phyloP scores from a whole-genome alignment of 2,113 vertebrate genomes.

The Actenoides hombroni region DNA sequence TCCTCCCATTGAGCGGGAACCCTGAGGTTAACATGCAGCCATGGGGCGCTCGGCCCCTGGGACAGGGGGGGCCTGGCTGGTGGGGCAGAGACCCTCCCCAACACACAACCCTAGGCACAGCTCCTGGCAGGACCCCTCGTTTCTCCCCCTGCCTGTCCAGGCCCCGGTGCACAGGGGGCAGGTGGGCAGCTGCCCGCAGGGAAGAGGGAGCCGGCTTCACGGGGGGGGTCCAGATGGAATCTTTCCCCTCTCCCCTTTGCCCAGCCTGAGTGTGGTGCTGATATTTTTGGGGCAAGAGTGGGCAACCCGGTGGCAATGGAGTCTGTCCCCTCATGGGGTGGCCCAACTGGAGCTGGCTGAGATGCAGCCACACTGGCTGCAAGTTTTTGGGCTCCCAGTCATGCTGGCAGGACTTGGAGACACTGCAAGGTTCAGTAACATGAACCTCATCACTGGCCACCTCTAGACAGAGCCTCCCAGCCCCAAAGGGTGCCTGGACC shows the following conservation, averaged over 20 bases:
- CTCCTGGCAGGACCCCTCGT: background rate
- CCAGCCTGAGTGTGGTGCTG: background rate
- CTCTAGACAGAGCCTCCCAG: background rate
- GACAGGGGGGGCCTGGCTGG: background rate
- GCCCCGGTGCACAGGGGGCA: background rate
- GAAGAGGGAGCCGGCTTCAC: fast-evolving
- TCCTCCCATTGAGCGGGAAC: constrained; percentile 55
- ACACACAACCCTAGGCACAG: background rate
- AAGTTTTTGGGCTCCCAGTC: background rate
- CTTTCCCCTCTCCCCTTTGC: background rate
- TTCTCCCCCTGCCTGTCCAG: background rate
- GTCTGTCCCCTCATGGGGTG: fast-evolving
- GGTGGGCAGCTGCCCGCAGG: background rate
- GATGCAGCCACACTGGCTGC: background rate
- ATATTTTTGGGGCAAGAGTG: fast-evolving
- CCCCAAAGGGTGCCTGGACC: background rate
- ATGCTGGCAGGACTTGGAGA: fast-evolving
- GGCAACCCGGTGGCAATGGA: background rate
- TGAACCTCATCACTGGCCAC: too few species aligned
- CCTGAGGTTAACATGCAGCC: constrained; percentile 47
- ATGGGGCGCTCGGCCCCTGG: background rate
- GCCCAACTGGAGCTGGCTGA: fast-evolving
- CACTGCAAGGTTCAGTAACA: fast-evolving
- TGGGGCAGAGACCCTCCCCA: background rate
- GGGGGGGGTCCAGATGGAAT: background rate